phyloP scores from a whole-genome alignment of 1,140 invertebrate species.

The Drosophila sucinea region DNA sequence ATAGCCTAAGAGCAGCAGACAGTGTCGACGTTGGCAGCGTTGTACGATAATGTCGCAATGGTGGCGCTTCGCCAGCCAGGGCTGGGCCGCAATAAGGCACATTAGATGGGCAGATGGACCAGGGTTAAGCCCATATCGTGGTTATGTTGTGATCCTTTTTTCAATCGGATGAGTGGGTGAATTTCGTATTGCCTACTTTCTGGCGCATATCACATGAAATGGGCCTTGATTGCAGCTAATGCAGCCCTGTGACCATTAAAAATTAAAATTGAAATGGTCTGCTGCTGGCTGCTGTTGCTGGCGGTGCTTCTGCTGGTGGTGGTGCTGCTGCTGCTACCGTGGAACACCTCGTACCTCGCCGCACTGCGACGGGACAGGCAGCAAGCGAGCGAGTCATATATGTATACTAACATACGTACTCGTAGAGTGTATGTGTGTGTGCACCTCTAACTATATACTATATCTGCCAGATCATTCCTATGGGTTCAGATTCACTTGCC shows the following conservation, averaged over 20 bases:
- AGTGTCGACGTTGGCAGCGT: slow-evolving; percentile 25
- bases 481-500: slow-evolving; percentile 78
- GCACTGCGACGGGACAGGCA: slow-evolving; percentile 49
- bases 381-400: slow-evolving; percentile 3
- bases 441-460: slow-evolving; percentile 15
- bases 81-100: neutral
- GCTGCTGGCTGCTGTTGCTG: slow-evolving; percentile 45
- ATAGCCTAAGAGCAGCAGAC: slow-evolving; percentile 60
- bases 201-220: slow-evolving; percentile 19
- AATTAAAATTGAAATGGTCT: slow-evolving; percentile 35
- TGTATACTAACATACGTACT: slow-evolving; percentile 13
- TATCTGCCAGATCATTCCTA: slow-evolving; percentile 68
- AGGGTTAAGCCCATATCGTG: too few relatives aligned
- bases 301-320: slow-evolving; percentile 21
- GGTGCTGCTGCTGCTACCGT: slow-evolving; percentile 37
- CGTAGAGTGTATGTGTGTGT: neutral
- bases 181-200: slow-evolving; percentile 51
- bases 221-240: neutral
- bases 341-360: slow-evolving; percentile 51
- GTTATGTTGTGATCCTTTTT: too few relatives aligned
- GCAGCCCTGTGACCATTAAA: slow-evolving; percentile 40
- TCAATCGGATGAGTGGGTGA: neutral
- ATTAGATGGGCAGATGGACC: too few relatives aligned
- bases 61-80: slow-evolving; percentile 60
- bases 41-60: slow-evolving; percentile 61